These are phyloP conservation scores for Andrena flavipes DNA, from an alignment of 2,888 invertebrate genomes.

Conservation along the genomic window DNA sequence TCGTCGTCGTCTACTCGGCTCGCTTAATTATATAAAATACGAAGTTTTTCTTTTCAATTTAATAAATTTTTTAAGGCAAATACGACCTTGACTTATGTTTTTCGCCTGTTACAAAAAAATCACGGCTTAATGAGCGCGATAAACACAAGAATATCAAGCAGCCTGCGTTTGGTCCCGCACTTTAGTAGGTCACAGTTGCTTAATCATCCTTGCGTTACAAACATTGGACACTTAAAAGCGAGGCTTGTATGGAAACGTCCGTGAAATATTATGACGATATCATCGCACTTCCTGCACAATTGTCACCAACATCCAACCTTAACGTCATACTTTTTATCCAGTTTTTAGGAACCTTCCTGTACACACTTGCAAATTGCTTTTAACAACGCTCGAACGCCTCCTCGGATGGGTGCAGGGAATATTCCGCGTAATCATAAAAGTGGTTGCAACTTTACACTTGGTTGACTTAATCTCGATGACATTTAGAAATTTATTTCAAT, in stretches of 20 bases:
- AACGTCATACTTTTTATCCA: not conserved
- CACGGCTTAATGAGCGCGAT: slow-evolving; percentile 18
- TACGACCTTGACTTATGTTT: not conserved
- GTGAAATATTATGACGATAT: not conserved
- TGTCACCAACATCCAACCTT: not conserved
- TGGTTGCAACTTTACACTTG: not conserved
- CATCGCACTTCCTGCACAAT: slow-evolving; percentile 15
- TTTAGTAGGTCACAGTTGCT: slow-evolving; percentile 44
- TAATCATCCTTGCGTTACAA: slow-evolving; percentile 12
- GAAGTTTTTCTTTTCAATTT: not conserved
- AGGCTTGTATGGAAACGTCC: not conserved
- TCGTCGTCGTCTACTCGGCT: not conserved
- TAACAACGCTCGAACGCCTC: slow-evolving; percentile 3
- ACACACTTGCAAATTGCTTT: not conserved
- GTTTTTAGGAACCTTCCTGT: not conserved
- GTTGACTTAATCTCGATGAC: no score
- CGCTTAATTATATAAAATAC: not conserved
- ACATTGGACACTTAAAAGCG: slow-evolving; percentile 7
- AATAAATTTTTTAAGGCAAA: not conserved
- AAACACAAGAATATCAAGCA: slow-evolving; percentile 7
- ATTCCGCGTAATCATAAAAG: not conserved
- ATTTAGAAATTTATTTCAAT: no score
- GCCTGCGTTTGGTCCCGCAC: slow-evolving; percentile 16
- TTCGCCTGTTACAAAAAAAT: not conserved
- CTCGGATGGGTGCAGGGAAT: not conserved